Evolutionary conservation across 1,140 invertebrate genomes (phyloP).

Genomic region (Drosophila subpulchrella): DNA sequence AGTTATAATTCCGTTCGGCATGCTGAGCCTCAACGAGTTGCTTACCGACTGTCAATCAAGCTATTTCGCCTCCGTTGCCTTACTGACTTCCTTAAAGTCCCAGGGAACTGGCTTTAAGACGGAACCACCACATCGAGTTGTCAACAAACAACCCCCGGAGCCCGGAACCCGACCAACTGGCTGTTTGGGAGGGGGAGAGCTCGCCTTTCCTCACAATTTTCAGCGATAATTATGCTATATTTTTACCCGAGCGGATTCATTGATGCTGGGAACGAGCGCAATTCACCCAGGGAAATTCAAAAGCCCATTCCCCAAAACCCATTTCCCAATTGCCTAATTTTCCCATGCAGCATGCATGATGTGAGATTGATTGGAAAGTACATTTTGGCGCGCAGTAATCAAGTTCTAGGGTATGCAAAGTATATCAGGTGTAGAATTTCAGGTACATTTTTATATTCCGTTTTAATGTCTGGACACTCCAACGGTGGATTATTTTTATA

Average conservation of each 20-base stretch:
- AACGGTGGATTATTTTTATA: not conserved
- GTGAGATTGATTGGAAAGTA: constrained; percentile 74
- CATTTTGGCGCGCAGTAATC: not conserved
- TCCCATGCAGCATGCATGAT: constrained; percentile 53
- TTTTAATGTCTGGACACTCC: not conserved
- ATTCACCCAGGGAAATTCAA: constrained; percentile 29
- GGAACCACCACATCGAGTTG: constrained; percentile 63
- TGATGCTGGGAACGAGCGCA: constrained; percentile 38
- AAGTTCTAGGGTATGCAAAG: not conserved
- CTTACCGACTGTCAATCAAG: constrained; percentile 72
- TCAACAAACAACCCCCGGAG: constrained; percentile 66
- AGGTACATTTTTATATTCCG: not conserved
- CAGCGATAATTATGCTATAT: constrained; percentile 80
- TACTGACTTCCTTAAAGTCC: constrained; percentile 69
- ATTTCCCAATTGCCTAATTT: constrained; percentile 80
- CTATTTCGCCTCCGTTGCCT: constrained; percentile 66
- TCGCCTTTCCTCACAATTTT: constrained; percentile 58
- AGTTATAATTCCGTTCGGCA: constrained; percentile 78
- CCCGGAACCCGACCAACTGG: constrained; percentile 15
- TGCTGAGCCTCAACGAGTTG: constrained; percentile 63
- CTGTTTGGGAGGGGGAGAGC: constrained; percentile 4
- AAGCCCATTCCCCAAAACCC: constrained; percentile 25
- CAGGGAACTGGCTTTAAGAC: constrained; percentile 69
- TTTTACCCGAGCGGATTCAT: constrained; percentile 35
- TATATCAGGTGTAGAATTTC: not conserved